These are phyloP conservation scores for Pelusios castaneus DNA, from an alignment of 2,113 vertebrate genomes.

Conservation along the genomic window DNA sequence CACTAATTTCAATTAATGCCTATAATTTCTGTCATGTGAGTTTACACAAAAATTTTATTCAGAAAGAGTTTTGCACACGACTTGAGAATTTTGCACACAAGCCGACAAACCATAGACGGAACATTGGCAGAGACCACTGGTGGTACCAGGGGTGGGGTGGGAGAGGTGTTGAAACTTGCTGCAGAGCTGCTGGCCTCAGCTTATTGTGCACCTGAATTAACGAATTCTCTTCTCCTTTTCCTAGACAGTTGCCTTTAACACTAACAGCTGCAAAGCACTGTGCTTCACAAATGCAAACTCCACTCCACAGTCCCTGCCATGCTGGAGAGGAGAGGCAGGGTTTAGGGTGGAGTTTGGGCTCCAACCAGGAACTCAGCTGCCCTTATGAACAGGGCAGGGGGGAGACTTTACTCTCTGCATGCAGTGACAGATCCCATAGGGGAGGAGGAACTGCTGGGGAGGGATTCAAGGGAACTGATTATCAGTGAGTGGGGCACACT, in stretches of 20 bases:
- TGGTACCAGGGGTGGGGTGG: too few species aligned
- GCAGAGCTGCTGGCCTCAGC: background rate
- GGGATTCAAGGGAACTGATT: background rate
- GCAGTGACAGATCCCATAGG: background rate
- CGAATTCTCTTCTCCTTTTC: background rate
- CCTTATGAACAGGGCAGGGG: background rate
- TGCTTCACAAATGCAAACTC: background rate
- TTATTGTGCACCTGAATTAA: background rate
- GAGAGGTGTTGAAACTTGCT: background rate
- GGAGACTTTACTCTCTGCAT: background rate
- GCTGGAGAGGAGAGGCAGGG: background rate
- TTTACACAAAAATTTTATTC: too few species aligned
- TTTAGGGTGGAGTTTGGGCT: background rate
- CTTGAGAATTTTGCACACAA: too few species aligned
- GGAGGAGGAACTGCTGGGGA: background rate
- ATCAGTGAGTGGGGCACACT: accelerated
- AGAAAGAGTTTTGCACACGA: too few species aligned
- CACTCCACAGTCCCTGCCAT: background rate
- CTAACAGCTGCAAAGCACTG: background rate
- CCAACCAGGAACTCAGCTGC: background rate
- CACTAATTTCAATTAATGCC: too few species aligned
- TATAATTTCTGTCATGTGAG: too few species aligned
- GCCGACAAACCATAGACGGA: too few species aligned
- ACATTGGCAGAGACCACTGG: too few species aligned
- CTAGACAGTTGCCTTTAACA: background rate